These are phyloP conservation scores for Acanthosepion lycidas DNA, from an alignment of 2,888 invertebrate species.

Conservation along the genomic window DNA sequence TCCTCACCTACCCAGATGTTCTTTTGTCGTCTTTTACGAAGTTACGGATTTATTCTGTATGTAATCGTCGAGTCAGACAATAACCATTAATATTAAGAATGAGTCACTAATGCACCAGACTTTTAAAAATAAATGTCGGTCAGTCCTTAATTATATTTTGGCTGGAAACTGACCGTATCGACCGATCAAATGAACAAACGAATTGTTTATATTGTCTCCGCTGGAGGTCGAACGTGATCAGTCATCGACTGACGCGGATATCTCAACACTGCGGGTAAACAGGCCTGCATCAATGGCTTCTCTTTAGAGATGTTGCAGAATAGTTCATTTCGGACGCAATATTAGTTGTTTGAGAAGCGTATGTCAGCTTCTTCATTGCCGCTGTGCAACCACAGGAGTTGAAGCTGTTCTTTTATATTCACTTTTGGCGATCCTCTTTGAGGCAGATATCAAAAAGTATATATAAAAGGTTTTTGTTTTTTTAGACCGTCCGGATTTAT, in stretches of 20 bases:
- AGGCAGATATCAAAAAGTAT: too few relatives aligned
- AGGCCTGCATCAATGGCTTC: background rate
- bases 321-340: background rate
- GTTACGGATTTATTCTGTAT: too few relatives aligned
- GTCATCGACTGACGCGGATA: background rate
- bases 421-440: background rate
- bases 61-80: too few relatives aligned
- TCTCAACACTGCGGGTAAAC: background rate
- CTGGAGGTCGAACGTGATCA: constrained; percentile 4
- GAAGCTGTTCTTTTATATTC: background rate
- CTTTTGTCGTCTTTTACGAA: too few relatives aligned
- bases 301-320: background rate
- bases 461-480: too few relatives aligned
- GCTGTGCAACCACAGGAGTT: background rate
- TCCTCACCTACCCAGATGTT: too few relatives aligned
- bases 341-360: background rate
- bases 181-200: background rate
- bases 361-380: background rate
- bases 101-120: background rate
- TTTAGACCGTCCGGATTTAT: too few relatives aligned
- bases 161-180: constrained; percentile 16
- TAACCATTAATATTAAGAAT: background rate
- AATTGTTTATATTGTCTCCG: background rate
- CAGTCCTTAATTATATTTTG: background rate
- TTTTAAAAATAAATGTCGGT: background rate